These are phyloP conservation scores for Apodemia hepburni DNA, from an alignment of 2,888 invertebrate species.

Conservation along the genomic window DNA sequence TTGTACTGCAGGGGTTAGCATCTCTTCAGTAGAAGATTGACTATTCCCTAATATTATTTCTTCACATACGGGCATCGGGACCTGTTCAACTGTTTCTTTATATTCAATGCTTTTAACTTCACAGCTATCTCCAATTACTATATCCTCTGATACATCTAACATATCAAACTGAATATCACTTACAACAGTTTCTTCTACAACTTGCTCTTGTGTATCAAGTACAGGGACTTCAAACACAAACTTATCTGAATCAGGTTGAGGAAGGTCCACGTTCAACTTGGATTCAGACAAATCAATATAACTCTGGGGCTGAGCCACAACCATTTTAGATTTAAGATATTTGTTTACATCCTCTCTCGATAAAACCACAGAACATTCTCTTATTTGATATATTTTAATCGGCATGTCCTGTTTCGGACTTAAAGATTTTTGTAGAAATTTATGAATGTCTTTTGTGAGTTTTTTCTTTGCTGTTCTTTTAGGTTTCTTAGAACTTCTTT, in stretches of 20 bases:
- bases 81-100: conserved; percentile 41
- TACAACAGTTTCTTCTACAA: conserved; percentile 37
- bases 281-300: background rate
- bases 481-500: conserved; percentile 37
- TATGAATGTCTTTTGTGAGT: conserved; percentile 33
- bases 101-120: conserved; percentile 50
- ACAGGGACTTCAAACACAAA: conserved; percentile 4
- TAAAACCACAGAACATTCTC: conserved; percentile 55
- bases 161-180: conserved; percentile 66
- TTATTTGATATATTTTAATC: conserved; percentile 36
- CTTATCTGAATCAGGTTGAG: background rate
- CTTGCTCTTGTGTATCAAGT: conserved; percentile 14
- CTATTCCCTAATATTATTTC: conserved; percentile 68
- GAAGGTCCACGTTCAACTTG: background rate
- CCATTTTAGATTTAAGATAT: conserved; percentile 32
- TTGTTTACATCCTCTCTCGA: conserved; percentile 45
- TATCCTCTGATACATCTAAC: conserved; percentile 72
- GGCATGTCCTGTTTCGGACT: background rate
- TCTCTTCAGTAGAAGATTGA: conserved; percentile 51
- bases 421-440: conserved; percentile 16
- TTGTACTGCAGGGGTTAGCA: conserved; percentile 30
- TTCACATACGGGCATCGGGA: conserved; percentile 43
- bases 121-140: conserved; percentile 59
- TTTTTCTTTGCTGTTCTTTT: conserved; percentile 38
- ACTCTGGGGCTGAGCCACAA: background rate